Base-by-base conservation (phyloP, 53 echinoderm and acorn worm genomes). In the Paracentrotus lividus region DNA sequence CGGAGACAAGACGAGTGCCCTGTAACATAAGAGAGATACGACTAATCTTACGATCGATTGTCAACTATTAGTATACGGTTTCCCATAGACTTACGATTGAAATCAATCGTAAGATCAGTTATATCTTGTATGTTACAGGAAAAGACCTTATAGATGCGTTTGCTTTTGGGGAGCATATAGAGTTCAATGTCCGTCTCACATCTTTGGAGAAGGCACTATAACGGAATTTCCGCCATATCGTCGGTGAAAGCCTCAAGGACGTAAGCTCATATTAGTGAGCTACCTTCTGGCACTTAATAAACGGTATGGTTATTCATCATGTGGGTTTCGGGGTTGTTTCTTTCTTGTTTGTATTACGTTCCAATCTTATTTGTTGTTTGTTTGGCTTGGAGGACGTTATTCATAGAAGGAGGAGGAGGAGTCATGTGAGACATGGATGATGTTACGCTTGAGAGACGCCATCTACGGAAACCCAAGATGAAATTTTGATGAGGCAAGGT, bases 191-290 rank as follows among this genome's bases (percentile, higher is more conserved):
- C 81, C 81, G 72, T 3, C 18, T 40, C 72, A 32, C 18, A 26
- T 53, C 5, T 14, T 36, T 45, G 81, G n/a, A 77, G 43, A 23
- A 47, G 81, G 36, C 5, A 9, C 44, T 81, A 81, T 47, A 45
- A 44, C 81, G 47, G 81, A 81, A 81, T 81, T 81, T 81, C 81
- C 81, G 81, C 81, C 44, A 47, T 47, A 47, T n/a, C n/a, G n/a
- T n/a, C n/a, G n/a, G n/a, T n/a, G n/a, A n/a, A n/a, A n/a, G n/a
- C n/a, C n/a, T n/a, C n/a, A n/a, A n/a, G n/a, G n/a, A n/a, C n/a
- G n/a, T n/a, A n/a, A n/a, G n/a, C n/a, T n/a, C n/a, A n/a, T n/a
- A n/a, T n/a, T n/a, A n/a, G n/a, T n/a, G n/a, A n/a, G n/a, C n/a
- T n/a, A n/a, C n/a, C n/a, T n/a, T n/a, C n/a, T n/a, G n/a, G n/a